Percentiles rank a stretch among this genome's conserved stretches.
Evolutionary conservation across 2,888 invertebrate genomes (phyloP).

Genomic region (Tetragonula carbonaria): DNA sequence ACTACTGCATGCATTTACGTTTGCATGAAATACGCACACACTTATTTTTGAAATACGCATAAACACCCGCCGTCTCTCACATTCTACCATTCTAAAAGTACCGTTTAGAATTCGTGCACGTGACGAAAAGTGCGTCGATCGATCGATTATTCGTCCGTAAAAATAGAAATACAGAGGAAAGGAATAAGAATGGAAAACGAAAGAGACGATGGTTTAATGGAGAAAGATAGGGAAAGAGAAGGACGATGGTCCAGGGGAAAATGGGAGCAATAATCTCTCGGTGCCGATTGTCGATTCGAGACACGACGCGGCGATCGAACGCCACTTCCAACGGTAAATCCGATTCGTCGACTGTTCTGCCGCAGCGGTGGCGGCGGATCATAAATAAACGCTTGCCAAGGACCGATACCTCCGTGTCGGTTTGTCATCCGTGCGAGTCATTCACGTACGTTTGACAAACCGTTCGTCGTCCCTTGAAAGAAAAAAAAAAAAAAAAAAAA

Average conservation of each 20-base stretch:
- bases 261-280: conserved; percentile 27
- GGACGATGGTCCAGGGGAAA: background rate
- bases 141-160: background rate
- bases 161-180: background rate
- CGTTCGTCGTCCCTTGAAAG: conserved; percentile 52
- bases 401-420: conserved; percentile 69
- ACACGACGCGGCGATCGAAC: conserved; percentile 68
- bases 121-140: conserved; percentile 2
- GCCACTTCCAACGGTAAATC: conserved; percentile 63
- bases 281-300: conserved; percentile 60
- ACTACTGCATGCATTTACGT: too few relatives aligned
- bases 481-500: background rate
- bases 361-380: conserved; percentile 60
- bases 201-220: background rate
- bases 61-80: background rate
- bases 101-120: background rate
- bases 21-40: too few relatives aligned
- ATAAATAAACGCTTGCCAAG: conserved; percentile 73
- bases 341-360: conserved; percentile 55
- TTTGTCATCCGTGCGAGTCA: conserved; percentile 65
- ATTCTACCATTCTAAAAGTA: too few relatives aligned
- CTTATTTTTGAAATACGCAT: too few relatives aligned
- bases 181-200: background rate
- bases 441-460: conserved; percentile 61
- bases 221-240: background rate